Percentiles rank a stretch among this genome's conserved stretches.
Evolutionary conservation across 1,140 invertebrate genomes (phyloP).

Genomic region (Scaptomyza graminum): DNA sequence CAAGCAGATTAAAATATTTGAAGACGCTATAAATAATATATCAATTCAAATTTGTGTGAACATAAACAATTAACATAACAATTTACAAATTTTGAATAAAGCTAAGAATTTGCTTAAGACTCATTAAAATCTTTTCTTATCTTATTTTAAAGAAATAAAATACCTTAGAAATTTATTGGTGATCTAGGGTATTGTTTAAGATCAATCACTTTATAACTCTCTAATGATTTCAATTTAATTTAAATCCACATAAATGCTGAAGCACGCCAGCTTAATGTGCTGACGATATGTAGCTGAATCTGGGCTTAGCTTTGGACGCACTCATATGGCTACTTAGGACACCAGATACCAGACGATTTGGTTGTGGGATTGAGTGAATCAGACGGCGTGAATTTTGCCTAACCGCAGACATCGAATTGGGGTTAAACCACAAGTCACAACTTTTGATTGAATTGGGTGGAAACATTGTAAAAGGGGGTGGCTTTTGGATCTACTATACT

Average conservation of each 20-base stretch:
- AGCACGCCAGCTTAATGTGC: conserved; percentile 20
- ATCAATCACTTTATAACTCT: background rate
- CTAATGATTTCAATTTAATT: conserved; percentile 13
- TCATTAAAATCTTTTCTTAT: no score
- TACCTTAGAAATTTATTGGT: no score
- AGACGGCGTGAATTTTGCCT: conserved; percentile 10
- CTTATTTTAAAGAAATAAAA: no score
- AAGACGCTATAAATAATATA: no score
- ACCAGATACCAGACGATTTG: conserved; percentile 27
- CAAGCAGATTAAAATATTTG: no score
- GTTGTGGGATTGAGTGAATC: conserved; percentile 26
- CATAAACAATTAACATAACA: no score
- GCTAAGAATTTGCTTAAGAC: no score
- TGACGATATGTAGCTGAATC: conserved; percentile 31
- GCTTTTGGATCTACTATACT: background rate
- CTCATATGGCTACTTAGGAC: conserved; percentile 10
- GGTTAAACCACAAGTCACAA: conserved; percentile 9
- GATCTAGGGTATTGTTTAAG: no score
- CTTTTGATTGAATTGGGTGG: conserved; percentile 3
- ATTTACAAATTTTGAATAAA: no score
- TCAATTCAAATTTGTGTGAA: no score
- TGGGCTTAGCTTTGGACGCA: conserved; percentile 13
- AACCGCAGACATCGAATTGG: conserved; percentile 29
- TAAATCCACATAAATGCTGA: background rate
- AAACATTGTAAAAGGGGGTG: background rate